Evolutionary conservation across 2,797 vertebrate genomes (phyloP).

Genomic region (Morelia viridis): DNA sequence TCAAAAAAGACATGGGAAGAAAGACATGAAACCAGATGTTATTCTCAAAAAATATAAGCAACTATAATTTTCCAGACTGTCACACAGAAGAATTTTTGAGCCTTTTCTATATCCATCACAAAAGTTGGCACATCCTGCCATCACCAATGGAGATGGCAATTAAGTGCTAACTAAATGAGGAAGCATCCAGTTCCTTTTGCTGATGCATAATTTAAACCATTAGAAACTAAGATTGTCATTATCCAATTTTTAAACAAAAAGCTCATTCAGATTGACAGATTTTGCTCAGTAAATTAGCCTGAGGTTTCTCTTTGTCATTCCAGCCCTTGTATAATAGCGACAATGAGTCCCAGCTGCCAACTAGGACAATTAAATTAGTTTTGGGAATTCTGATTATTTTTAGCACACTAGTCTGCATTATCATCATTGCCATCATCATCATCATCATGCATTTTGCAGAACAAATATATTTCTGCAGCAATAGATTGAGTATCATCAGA

Average conservation of each 20-base stretch:
- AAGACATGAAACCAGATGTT: slow-evolving; percentile 47
- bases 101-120: slow-evolving; percentile 57
- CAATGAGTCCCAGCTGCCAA: slow-evolving; percentile 41
- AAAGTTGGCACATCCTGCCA: slow-evolving; percentile 27
- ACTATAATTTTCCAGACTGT: slow-evolving; percentile 56
- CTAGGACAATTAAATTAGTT: slow-evolving; percentile 32
- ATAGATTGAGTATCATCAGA: neutral
- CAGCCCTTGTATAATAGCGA: slow-evolving; percentile 26
- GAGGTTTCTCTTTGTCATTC: slow-evolving; percentile 48
- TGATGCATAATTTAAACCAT: slow-evolving; percentile 53
- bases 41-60: slow-evolving; percentile 35
- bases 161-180: slow-evolving; percentile 51
- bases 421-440: slow-evolving; percentile 16
- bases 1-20: slow-evolving; percentile 32
- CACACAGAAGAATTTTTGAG: slow-evolving; percentile 53
- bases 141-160: slow-evolving; percentile 55
- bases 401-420: slow-evolving; percentile 32
- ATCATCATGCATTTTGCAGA: neutral
- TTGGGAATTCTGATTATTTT: slow-evolving; percentile 17
- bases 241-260: slow-evolving; percentile 52
- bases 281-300: slow-evolving; percentile 50
- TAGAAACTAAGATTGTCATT: slow-evolving; percentile 46
- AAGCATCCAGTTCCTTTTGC: slow-evolving; percentile 50
- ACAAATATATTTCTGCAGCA: neutral
- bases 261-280: slow-evolving; percentile 23